Base-by-base conservation (phyloP, 2,113 vertebrate genomes). In the Panthera uncia region DNA sequence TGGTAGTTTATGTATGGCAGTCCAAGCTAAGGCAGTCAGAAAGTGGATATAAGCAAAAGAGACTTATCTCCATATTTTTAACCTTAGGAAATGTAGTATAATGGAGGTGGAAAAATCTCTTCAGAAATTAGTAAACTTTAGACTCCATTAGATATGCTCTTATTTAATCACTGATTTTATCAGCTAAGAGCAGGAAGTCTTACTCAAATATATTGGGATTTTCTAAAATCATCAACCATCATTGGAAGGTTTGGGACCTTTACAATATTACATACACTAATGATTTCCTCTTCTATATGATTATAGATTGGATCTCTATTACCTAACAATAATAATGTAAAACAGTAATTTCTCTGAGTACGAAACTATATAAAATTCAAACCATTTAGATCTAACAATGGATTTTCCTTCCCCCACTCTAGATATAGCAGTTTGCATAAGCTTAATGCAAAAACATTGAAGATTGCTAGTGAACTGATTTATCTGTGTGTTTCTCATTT, bases 81-180 rank as follows among this genome's bases (percentile, higher is more conserved):
- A 45, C 74, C 21, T 61, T 81, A 86, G 57, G 29, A 86, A 93
- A 93, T 65, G 13, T 33, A 80, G 29, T 81, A 89, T 29, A 50
- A 38, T 68, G 27, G 18, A 36, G 23, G 23, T 69, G 14, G 57
- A 14, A 25, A 25, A 65, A 89, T 7, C 18, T 55, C 21, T 93
- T 89, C 84, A 82, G 88, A 65, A 95, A 76, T 73, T 33, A 69
- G 50, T 41, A 48, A 94, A 90, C 27, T 86, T 82, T 78, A 57
- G 29, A 90, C 82, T 74, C 23, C 4, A 89, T 80, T 84, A 68
- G 23, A 74, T 86, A 55, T 41, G 14, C 29, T 84, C 48, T 61
- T 80, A 84, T 78, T 68, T 94, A 92, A 86, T 81, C 48, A 68
- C 38, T 79, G 23, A 29, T 48, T 87, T 93, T 52, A 66, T 78